phyloP scores from a whole-genome alignment of 37 sponge, comb jelly and placozoan genomes.

The Halisarca cf. caerulea region DNA sequence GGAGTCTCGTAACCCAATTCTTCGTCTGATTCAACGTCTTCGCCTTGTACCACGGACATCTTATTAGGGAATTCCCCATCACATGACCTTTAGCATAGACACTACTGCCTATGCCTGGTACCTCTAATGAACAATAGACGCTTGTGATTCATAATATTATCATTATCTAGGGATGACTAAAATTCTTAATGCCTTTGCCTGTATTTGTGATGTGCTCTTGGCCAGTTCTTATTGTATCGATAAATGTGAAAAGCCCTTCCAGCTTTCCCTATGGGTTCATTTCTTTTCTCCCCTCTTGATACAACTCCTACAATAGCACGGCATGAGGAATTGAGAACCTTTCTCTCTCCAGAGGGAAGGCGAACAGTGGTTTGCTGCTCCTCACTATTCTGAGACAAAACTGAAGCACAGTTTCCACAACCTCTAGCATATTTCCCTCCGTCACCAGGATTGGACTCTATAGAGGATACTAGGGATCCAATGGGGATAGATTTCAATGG shows the following conservation, averaged over 20 bases:
- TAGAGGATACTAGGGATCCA: constrained; percentile 9
- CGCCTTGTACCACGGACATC: constrained; percentile 66
- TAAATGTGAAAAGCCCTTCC: constrained; percentile 29
- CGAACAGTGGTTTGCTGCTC: background rate
- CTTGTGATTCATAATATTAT: too few relatives aligned
- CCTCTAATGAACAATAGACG: too few relatives aligned
- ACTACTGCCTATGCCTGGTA: too few relatives aligned
- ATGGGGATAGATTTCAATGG: constrained; percentile 2
- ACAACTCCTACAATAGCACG: constrained; percentile 20
- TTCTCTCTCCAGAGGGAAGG: constrained; percentile 8
- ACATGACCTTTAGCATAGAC: too few relatives aligned
- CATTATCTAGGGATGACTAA: too few relatives aligned
- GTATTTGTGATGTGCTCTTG: constrained; percentile 28
- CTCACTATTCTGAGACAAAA: background rate
- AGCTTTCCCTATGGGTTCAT: constrained; percentile 28
- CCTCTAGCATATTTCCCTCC: constrained; percentile 18
- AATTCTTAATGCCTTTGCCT: constrained; percentile 24
- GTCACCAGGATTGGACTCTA: constrained; percentile 8
- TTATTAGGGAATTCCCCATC: too few relatives aligned
- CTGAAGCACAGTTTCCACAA: constrained; percentile 9
- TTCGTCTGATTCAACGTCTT: constrained; percentile 74
- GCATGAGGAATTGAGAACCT: background rate
- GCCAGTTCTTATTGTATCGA: constrained; percentile 24
- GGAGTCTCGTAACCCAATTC: constrained; percentile 38
- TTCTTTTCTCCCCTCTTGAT: constrained; percentile 10